A percentile compares a stretch with the other conserved stretches of the same genome.
phyloP scores from a whole-genome alignment of 2,888 invertebrate genomes.

The Merodon equestris region DNA sequence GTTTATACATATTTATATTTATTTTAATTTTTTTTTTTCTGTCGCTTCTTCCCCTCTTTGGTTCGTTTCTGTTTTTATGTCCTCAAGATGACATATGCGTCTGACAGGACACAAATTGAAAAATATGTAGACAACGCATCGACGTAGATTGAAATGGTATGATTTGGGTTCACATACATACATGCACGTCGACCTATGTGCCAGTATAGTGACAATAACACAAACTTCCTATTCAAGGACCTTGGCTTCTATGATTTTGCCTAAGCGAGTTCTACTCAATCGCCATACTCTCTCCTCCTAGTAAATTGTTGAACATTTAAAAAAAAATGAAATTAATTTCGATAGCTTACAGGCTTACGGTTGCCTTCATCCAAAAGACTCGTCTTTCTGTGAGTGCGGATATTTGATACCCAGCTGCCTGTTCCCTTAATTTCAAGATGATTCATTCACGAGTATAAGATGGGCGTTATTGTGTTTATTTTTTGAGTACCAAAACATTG shows the following conservation, averaged over 20 bases:
- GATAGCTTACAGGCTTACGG: background rate
- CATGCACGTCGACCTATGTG: too few species aligned
- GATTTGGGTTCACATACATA: background rate
- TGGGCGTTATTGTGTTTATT: too few species aligned
- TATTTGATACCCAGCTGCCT: background rate
- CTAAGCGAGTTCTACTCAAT: background rate
- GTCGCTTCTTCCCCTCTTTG: background rate
- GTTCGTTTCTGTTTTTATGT: too few species aligned
- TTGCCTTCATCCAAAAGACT: background rate
- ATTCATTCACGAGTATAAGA: too few species aligned
- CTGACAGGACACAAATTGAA: slow-evolving; percentile 2
- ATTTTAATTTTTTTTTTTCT: background rate
- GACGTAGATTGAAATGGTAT: background rate
- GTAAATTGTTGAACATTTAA: background rate
- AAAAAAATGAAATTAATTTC: slow-evolving; percentile 1
- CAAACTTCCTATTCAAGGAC: too few species aligned
- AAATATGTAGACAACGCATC: background rate
- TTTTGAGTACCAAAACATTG: too few species aligned
- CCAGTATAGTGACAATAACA: too few species aligned
- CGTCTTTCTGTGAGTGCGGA: background rate
- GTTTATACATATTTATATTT: too few species aligned
- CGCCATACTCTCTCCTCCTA: too few species aligned
- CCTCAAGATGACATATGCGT: background rate
- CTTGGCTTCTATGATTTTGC: background rate
- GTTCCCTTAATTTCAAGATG: too few species aligned